A percentile compares a stretch with the other conserved stretches of the same genome.
These are phyloP conservation scores for Ursus arctos DNA, from an alignment of 2,113 vertebrate genomes.

Conservation along the genomic window DNA sequence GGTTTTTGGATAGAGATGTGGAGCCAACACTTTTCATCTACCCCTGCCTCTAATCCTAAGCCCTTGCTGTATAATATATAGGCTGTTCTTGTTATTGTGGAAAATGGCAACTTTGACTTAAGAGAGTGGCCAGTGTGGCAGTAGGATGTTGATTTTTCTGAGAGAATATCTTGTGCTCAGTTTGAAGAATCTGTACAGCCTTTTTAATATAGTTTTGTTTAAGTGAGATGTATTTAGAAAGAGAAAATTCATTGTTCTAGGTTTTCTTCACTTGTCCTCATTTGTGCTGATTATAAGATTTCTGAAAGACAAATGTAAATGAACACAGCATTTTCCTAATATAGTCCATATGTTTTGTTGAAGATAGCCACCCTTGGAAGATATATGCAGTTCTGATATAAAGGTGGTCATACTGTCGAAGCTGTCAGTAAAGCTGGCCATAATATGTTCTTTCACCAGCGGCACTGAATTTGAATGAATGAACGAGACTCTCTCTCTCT, in stretches of 20 bases:
- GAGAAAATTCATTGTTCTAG: conserved; percentile 34
- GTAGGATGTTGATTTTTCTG: conserved; percentile 17
- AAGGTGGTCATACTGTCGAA: background rate
- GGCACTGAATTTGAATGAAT: background rate
- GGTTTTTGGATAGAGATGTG: background rate
- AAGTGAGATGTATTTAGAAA: conserved; percentile 11
- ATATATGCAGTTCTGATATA: background rate
- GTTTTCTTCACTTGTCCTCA: conserved; percentile 40
- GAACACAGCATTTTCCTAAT: conserved; percentile 22
- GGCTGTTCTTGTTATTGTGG: background rate
- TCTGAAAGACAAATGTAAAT: conserved; percentile 43
- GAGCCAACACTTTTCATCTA: background rate
- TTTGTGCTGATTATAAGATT: conserved; percentile 23
- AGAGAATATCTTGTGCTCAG: background rate
- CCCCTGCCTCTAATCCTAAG: background rate
- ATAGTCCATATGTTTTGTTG: background rate
- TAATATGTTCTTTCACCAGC: background rate
- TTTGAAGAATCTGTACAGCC: conserved; percentile 10
- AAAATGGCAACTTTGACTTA: background rate
- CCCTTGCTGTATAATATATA: background rate
- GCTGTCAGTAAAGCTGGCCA: background rate
- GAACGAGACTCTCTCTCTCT: background rate
- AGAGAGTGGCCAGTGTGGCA: background rate
- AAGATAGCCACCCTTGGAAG: conserved; percentile 12
- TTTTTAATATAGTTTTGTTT: conserved; percentile 39